A percentile compares a stretch with the other conserved stretches of the same genome.
Conservation (phyloP, 1,140 invertebrate genomes). For the Artemia franciscana region DNA sequence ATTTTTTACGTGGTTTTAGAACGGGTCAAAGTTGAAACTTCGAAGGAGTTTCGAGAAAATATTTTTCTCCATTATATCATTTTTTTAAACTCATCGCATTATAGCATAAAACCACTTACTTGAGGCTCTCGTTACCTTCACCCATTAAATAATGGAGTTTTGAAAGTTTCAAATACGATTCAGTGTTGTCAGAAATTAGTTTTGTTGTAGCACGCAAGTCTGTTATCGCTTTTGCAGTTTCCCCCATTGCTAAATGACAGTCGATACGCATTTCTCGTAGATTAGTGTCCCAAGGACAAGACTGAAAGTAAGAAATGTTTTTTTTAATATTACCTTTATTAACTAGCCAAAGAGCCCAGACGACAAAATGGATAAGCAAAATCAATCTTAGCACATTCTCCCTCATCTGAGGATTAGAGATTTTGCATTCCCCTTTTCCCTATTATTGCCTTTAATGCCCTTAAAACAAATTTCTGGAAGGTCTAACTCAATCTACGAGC, state of each 20-base stretch:
- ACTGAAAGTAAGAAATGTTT: conserved; percentile 19
- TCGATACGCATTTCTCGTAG: conserved; percentile 66
- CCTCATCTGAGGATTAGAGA: too few species aligned
- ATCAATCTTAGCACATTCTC: too few species aligned
- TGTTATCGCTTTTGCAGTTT: conserved; percentile 61
- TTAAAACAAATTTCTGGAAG: too few species aligned
- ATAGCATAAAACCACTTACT: conserved; percentile 30
- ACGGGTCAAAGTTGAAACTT: neutral
- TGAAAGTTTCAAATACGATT: conserved; percentile 60
- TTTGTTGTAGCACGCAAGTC: conserved; percentile 78
- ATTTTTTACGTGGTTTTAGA: too few species aligned
- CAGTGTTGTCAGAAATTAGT: conserved; percentile 70
- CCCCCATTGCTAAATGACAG: conserved; percentile 50
- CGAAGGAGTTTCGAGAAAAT: neutral
- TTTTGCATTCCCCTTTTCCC: too few species aligned
- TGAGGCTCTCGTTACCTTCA: conserved; percentile 68
- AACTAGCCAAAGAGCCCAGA: too few species aligned
- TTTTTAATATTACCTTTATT: too few species aligned
- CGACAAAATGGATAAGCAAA: too few species aligned
- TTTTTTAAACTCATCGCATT: neutral
- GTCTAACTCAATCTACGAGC: too few species aligned
- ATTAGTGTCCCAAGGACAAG: conserved; percentile 62
- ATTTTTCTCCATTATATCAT: neutral
- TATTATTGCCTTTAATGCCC: too few species aligned
- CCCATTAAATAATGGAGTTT: conserved; percentile 67